Percentiles rank a stretch among this genome's conserved stretches.
Evolutionary conservation across 2,888 invertebrate genomes (phyloP).

Genomic region (Eupithecia insigniata): DNA sequence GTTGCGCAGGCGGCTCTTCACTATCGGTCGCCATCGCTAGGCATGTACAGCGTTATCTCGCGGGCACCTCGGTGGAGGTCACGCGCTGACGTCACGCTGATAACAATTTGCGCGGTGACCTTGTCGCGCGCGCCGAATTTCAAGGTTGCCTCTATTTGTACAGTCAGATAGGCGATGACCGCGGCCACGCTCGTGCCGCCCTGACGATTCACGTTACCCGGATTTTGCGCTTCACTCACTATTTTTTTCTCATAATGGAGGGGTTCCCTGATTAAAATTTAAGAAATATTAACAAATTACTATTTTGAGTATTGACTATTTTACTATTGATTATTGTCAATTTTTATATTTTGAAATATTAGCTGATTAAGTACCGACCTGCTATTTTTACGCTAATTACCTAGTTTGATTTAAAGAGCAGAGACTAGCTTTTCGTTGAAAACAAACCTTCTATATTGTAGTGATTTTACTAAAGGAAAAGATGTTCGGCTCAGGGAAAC

Average conservation of each 20-base stretch:
- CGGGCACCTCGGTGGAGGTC: slow-evolving; percentile 82
- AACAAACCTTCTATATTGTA: not conserved
- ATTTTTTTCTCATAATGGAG: slow-evolving; percentile 70
- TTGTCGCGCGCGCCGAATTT: slow-evolving; percentile 81
- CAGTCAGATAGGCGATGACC: slow-evolving; percentile 72
- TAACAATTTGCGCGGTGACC: slow-evolving; percentile 84
- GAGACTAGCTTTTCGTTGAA: not conserved
- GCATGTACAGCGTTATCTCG: slow-evolving; percentile 71
- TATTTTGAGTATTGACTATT: not conserved
- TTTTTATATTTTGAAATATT: too few relatives aligned
- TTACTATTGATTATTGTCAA: too few relatives aligned
- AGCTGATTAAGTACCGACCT: too few relatives aligned
- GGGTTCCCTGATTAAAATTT: slow-evolving; percentile 58
- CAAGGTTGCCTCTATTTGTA: slow-evolving; percentile 83
- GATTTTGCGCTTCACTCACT: slow-evolving; percentile 71
- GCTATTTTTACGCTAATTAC: too few relatives aligned
- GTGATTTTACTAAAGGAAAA: not conserved
- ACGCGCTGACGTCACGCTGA: slow-evolving; percentile 80
- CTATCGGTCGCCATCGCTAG: slow-evolving; percentile 75
- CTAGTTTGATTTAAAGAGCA: not conserved
- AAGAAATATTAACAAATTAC: not conserved
- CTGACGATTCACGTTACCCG: slow-evolving; percentile 65
- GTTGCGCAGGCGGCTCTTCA: slow-evolving; percentile 49
- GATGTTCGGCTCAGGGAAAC: not conserved
- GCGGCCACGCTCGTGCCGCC: slow-evolving; percentile 59